Evolutionary conservation across 2,888 invertebrate species (phyloP), one percentile per base, ranked within the genome.

Genomic region (Lasioglossum malachurum): DNA sequence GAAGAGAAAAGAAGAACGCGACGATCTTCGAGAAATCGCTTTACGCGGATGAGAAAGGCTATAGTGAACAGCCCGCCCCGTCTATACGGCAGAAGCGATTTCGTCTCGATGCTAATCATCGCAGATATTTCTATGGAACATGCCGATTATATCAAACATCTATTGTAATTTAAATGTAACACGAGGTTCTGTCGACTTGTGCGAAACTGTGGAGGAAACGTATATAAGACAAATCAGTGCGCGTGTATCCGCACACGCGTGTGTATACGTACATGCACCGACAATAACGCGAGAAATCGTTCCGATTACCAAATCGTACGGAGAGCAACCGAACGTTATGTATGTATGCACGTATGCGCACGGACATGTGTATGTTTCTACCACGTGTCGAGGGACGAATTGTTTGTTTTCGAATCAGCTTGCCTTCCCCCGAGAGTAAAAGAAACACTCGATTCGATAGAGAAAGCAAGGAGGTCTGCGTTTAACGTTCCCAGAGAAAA

Each of bases 111-210:
- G 87, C 80, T 81, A 83, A 84, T 86, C 87, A 82, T 88, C 88
- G 89, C 87, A 83, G 78, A 75, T 89, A 91, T 91, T 91, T 91
- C 81, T 92, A 93, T 91, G 88, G 87, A 93, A 92, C 76, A 89
- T 91, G 88, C 91, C 67, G 92, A 92, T 93, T 94, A 93, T 93
- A 93, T 93, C 92, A 91, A 53, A 92, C 91, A 90, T 91, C 92
- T 93, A 89, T 89, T 88, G 75, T 86, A 84, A 89, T 88, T 88
- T 57, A 57, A 57, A 57, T 87, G 73, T 79, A 82, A 81, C 80
- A 74, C 76, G 74, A 88, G 82, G 75, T 82, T 27, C 49, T 27
- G 16, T 60, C 79, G 23, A 57, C 12, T 78, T 72, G 71, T 49
- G 71, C 84, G 72, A 81, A 73, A 44, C 31, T 49, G 8, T 41